Conservation (phyloP, 2,888 invertebrate genomes). For the Noctua comes region DNA sequence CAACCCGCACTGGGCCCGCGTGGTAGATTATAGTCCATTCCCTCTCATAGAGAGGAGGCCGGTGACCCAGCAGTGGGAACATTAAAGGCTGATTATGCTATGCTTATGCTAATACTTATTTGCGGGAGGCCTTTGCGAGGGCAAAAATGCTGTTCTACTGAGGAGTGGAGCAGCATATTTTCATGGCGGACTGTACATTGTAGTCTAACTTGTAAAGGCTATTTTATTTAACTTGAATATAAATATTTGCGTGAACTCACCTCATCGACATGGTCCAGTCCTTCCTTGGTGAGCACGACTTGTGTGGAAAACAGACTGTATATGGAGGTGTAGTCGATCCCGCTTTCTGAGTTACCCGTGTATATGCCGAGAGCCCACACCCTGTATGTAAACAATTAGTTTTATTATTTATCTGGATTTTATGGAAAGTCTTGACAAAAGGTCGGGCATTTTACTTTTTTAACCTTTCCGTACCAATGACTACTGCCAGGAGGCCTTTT, state of each 20-base stretch:
- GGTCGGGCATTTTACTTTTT: neutral
- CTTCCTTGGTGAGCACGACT: conserved; percentile 94
- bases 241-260: conserved; percentile 69
- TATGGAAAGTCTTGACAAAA: neutral
- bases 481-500: neutral
- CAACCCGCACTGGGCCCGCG: too few species aligned
- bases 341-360: conserved; percentile 93
- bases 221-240: neutral
- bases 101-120: too few species aligned
- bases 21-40: too few species aligned
- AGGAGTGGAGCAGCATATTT: neutral
- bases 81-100: too few species aligned
- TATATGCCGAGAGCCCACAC: conserved; percentile 94
- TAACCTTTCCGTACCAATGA: neutral
- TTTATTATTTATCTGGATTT: neutral
- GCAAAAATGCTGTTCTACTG: too few species aligned
- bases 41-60: too few species aligned
- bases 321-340: conserved; percentile 94
- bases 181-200: neutral
- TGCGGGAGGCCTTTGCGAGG: too few species aligned
- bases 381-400: conserved; percentile 75
- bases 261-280: conserved; percentile 92
- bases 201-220: too few species aligned
- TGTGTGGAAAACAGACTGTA: conserved; percentile 94
- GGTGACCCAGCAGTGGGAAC: too few species aligned